These are phyloP conservation scores for Drosophila punjabiensis DNA, from an alignment of 1,140 invertebrate genomes.

Conservation along the genomic window DNA sequence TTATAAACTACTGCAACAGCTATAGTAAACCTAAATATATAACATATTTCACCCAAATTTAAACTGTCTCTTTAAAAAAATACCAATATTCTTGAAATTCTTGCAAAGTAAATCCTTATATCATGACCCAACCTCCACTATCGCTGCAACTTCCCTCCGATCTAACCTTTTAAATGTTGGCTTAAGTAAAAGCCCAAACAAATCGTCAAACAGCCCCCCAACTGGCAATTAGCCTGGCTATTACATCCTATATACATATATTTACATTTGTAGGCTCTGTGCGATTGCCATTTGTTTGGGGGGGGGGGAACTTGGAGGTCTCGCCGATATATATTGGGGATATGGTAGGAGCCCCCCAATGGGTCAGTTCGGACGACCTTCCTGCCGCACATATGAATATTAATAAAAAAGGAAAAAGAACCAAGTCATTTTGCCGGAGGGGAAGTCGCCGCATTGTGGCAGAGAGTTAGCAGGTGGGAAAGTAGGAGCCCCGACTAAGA, in stretches of 20 bases:
- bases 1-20: no score
- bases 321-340: constrained; percentile 9
- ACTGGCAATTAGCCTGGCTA: constrained; percentile 27
- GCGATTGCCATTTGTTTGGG: constrained; percentile 15
- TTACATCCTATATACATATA: neutral
- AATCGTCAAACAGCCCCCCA: constrained; percentile 21
- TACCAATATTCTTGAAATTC: neutral
- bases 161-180: constrained; percentile 21
- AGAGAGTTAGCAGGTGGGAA: constrained; percentile 31
- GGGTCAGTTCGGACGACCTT: constrained; percentile 39
- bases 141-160: constrained; percentile 17
- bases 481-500: constrained; percentile 16
- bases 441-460: constrained; percentile 20
- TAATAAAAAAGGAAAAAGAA: constrained; percentile 30
- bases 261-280: constrained; percentile 6
- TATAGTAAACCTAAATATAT: neutral
- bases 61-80: neutral
- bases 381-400: constrained; percentile 49
- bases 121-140: neutral
- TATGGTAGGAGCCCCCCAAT: neutral
- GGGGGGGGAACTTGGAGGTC: constrained; percentile 24
- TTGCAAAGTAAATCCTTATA: neutral
- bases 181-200: constrained; percentile 37
- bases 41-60: neutral
- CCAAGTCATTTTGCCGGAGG: constrained; percentile 9